Percentiles rank a stretch among this genome's conserved stretches.
Evolutionary conservation across 2,797 vertebrate species (phyloP).

Genomic region (Sebastiscus tertius): DNA sequence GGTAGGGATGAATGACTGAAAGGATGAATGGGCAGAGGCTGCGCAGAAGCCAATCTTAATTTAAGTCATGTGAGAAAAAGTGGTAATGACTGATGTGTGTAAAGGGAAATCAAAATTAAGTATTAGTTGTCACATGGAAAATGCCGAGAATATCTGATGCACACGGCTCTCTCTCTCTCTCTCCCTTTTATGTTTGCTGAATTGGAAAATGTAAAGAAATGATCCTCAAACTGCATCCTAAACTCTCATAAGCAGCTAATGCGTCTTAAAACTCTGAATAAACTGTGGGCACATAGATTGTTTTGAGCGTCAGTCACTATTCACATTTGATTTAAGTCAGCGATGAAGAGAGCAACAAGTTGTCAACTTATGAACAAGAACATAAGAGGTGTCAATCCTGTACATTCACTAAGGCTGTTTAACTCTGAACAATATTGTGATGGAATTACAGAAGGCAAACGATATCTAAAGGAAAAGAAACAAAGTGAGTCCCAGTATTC

Average conservation of each 20-base stretch:
- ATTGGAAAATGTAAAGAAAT: constrained; percentile 30
- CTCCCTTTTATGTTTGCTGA: not conserved
- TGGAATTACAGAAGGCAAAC: constrained; percentile 90
- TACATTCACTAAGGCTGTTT: constrained; percentile 93
- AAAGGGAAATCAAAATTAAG: constrained; percentile 37
- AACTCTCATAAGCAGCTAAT: constrained; percentile 20
- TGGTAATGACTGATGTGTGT: constrained; percentile 36
- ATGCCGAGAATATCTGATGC: constrained; percentile 33
- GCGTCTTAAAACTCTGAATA: constrained; percentile 18
- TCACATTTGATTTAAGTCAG: constrained; percentile 31
- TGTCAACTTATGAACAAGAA: constrained; percentile 85
- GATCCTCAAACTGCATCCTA: constrained; percentile 5
- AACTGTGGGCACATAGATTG: constrained; percentile 17
- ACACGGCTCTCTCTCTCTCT: constrained; percentile 15
- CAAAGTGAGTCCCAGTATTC: constrained; percentile 88
- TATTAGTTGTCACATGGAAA: constrained; percentile 39
- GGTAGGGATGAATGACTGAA: constrained; percentile 78
- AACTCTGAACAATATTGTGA: constrained; percentile 70
- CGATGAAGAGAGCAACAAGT: constrained; percentile 75
- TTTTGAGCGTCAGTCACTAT: constrained; percentile 22
- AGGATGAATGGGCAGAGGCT: constrained; percentile 58
- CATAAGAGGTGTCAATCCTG: constrained; percentile 87
- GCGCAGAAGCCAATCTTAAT: constrained; percentile 66
- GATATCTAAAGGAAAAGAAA: constrained; percentile 91
- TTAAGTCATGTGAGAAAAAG: constrained; percentile 50